phyloP scores from a whole-genome alignment of 2,113 vertebrate species.

The Hemiprocne comata region DNA sequence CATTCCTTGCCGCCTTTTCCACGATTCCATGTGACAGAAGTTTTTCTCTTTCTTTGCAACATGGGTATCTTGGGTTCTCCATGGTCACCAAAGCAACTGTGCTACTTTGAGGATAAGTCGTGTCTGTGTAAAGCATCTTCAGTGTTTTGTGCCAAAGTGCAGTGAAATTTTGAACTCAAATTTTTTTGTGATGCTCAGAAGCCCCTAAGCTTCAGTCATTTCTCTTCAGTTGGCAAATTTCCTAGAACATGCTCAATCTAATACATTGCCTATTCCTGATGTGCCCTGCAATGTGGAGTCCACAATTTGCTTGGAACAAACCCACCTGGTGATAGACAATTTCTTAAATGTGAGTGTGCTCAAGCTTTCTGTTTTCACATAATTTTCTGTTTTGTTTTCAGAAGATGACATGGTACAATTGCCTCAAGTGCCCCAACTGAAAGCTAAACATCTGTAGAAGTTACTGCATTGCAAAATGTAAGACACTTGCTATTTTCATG shows the following conservation, averaged over 20 bases:
- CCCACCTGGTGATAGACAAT: background rate
- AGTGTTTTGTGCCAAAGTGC: slow-evolving; percentile 3
- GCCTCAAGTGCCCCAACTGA: background rate
- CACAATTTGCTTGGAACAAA: background rate
- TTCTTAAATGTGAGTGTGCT: background rate
- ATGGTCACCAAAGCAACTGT: slow-evolving; percentile 48
- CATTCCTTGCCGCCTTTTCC: slow-evolving; percentile 50
- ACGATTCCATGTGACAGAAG: slow-evolving; percentile 56
- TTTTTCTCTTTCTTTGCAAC: slow-evolving; percentile 49
- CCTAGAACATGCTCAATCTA: background rate
- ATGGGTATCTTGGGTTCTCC: slow-evolving; percentile 43
- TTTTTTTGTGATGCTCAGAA: slow-evolving; percentile 16
- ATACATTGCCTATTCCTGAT: background rate
- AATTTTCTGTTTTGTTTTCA: background rate
- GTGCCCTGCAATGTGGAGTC: background rate
- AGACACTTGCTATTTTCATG: background rate
- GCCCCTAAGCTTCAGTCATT: slow-evolving; percentile 2
- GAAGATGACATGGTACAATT: background rate
- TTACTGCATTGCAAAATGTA: background rate
- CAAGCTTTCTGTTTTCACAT: background rate
- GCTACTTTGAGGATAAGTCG: slow-evolving; percentile 50
- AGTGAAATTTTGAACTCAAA: slow-evolving; percentile 37
- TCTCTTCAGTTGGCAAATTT: slow-evolving; percentile 1
- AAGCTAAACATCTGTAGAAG: background rate
- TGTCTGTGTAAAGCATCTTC: slow-evolving; percentile 52